A percentile compares a stretch with the other conserved stretches of the same genome.
phyloP scores from a whole-genome alignment of 2,113 vertebrate genomes.

The Formicarius rufipectus region DNA sequence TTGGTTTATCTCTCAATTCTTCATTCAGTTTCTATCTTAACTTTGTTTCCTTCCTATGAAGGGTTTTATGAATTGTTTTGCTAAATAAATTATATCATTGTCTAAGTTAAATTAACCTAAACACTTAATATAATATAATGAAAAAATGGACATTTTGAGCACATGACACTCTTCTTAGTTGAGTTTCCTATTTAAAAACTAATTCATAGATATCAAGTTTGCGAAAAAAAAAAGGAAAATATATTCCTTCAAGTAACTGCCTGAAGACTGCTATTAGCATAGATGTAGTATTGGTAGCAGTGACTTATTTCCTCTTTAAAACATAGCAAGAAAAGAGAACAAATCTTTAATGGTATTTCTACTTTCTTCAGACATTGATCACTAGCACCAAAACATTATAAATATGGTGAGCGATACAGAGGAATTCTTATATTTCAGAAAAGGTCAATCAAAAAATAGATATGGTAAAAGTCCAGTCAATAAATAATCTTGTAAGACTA shows the following conservation, averaged over 20 bases:
- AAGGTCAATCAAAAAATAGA: constrained; percentile 58
- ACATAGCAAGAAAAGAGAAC: not conserved
- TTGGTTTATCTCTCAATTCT: not conserved
- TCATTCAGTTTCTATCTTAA: not conserved
- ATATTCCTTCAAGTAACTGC: not conserved
- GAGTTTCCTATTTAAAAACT: not conserved
- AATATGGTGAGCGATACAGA: constrained; percentile 11
- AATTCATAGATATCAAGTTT: not conserved
- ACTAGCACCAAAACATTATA: constrained; percentile 13
- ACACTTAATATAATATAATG: not conserved
- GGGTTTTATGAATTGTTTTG: not conserved
- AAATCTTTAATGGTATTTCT: not conserved
- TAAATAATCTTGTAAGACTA: constrained; percentile 59
- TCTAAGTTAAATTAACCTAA: not conserved
- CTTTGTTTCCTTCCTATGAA: not conserved
- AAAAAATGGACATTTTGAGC: not conserved
- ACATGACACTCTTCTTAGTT: not conserved
- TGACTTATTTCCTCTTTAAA: not conserved
- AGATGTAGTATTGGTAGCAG: not conserved
- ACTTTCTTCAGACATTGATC: constrained; percentile 26
- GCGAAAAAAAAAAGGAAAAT: not conserved
- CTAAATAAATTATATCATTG: not conserved
- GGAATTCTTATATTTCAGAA: constrained; percentile 48
- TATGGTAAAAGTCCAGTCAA: constrained; percentile 46
- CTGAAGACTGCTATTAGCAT: not conserved